A percentile compares a stretch with the other conserved stretches of the same genome.
Conservation (phyloP, 2,113 vertebrate genomes). For the Myrmophylax atrothorax region DNA sequence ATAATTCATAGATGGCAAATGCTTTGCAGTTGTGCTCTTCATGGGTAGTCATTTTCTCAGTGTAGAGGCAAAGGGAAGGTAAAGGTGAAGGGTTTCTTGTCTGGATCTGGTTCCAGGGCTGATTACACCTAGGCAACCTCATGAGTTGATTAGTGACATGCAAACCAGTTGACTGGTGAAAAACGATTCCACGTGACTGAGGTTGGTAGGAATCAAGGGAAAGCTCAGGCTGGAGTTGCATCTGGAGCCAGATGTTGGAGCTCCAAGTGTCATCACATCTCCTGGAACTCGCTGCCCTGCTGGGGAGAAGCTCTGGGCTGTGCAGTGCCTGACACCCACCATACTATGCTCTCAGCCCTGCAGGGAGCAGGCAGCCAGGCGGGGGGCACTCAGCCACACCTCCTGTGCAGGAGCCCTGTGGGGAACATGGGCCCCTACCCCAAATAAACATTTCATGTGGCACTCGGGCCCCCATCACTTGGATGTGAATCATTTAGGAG, state of each 20-base stretch:
- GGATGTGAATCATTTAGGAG: background rate
- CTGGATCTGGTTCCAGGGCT: background rate
- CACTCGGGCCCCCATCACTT: background rate
- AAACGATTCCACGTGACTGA: rapidly evolving
- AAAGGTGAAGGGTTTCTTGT: background rate
- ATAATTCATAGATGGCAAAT: rapidly evolving
- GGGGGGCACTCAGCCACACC: background rate
- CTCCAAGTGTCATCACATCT: background rate
- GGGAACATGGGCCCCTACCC: background rate
- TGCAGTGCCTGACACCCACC: background rate
- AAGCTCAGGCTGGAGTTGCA: background rate
- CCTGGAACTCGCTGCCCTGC: background rate
- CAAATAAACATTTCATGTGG: background rate
- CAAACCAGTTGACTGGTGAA: rapidly evolving
- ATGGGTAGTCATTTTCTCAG: background rate
- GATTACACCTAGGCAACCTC: background rate
- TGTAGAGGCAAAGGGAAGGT: background rate
- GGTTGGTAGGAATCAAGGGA: background rate
- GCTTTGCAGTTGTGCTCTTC: background rate
- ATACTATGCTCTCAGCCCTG: background rate
- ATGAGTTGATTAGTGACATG: background rate
- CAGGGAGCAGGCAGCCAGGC: background rate
- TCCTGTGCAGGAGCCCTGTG: rapidly evolving
- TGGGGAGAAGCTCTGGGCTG: background rate
- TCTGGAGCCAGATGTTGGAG: background rate